These are phyloP conservation scores for Anthrax anthrax DNA, from an alignment of 2,888 invertebrate genomes.

Conservation along the genomic window DNA sequence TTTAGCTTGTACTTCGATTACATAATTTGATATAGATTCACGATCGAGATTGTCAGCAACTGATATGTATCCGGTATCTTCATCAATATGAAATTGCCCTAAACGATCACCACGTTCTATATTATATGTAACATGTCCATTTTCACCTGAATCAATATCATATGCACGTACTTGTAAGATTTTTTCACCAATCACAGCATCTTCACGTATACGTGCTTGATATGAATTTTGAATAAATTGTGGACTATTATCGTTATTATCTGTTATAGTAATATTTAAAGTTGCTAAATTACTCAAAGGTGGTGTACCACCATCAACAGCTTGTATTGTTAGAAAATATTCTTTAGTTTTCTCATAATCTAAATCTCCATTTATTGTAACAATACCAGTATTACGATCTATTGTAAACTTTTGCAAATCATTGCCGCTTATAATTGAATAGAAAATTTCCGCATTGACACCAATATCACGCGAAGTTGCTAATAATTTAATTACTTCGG, in stretches of 20 bases:
- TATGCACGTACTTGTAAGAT: constrained; percentile 66
- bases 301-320: constrained; percentile 76
- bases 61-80: constrained; percentile 59
- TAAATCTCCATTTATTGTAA: constrained; percentile 60
- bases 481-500: constrained; percentile 66
- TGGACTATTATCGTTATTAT: constrained; percentile 81
- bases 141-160: constrained; percentile 69
- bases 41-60: constrained; percentile 66
- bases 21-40: constrained; percentile 63
- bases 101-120: constrained; percentile 62
- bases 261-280: constrained; percentile 70
- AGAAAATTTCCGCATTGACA: constrained; percentile 81
- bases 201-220: constrained; percentile 62
- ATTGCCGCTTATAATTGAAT: constrained; percentile 76
- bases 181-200: constrained; percentile 54
- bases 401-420: constrained; percentile 74
- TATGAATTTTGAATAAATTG: constrained; percentile 64
- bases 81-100: constrained; percentile 64
- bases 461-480: constrained; percentile 91
- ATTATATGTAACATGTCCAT: constrained; percentile 64
- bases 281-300: constrained; percentile 79
- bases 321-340: constrained; percentile 79
- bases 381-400: constrained; percentile 56
- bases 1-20: constrained; percentile 63
- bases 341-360: constrained; percentile 79